Conservation (phyloP, 2,888 invertebrate genomes). For the Branchinecta sandiegonensis region DNA sequence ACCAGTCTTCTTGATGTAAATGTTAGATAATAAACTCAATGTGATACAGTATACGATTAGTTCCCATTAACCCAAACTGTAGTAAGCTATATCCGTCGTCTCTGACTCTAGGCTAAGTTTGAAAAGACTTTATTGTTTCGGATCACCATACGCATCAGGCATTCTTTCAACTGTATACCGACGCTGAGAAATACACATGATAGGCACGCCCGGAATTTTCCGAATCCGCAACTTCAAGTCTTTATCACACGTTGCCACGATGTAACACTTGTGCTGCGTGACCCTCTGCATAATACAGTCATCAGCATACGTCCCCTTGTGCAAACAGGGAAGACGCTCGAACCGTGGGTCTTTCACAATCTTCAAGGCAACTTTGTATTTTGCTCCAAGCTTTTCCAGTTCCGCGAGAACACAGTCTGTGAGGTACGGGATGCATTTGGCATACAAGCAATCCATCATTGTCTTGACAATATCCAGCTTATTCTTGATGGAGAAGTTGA, state of each 20-base stretch:
- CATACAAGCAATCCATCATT: slow-evolving; percentile 98
- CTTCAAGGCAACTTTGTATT: slow-evolving; percentile 82
- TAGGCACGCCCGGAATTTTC: slow-evolving; percentile 96
- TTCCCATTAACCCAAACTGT: background rate
- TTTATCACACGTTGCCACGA: slow-evolving; percentile 97
- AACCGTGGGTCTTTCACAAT: slow-evolving; percentile 90
- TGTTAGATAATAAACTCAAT: no score
- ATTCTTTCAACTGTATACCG: slow-evolving; percentile 83
- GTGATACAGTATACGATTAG: no score
- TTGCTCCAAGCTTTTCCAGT: slow-evolving; percentile 87
- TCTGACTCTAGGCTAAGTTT: background rate
- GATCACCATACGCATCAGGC: slow-evolving; percentile 97
- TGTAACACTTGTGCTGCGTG: slow-evolving; percentile 92
- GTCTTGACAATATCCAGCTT: slow-evolving; percentile 90
- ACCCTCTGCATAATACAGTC: slow-evolving; percentile 93
- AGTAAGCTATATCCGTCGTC: background rate
- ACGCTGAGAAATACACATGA: slow-evolving; percentile 90
- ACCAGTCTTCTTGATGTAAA: no score
- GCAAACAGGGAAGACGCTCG: slow-evolving; percentile 78
- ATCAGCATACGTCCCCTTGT: slow-evolving; percentile 97
- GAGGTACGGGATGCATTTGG: slow-evolving; percentile 86
- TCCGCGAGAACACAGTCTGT: slow-evolving; percentile 97
- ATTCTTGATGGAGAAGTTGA: slow-evolving; percentile 95
- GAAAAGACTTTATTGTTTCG: slow-evolving; percentile 39
- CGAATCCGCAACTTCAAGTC: slow-evolving; percentile 87